Percentiles rank a stretch among this genome's conserved stretches.
Evolutionary conservation across 2,797 vertebrate species (phyloP).

Genomic region (Cossypha polioptera): DNA sequence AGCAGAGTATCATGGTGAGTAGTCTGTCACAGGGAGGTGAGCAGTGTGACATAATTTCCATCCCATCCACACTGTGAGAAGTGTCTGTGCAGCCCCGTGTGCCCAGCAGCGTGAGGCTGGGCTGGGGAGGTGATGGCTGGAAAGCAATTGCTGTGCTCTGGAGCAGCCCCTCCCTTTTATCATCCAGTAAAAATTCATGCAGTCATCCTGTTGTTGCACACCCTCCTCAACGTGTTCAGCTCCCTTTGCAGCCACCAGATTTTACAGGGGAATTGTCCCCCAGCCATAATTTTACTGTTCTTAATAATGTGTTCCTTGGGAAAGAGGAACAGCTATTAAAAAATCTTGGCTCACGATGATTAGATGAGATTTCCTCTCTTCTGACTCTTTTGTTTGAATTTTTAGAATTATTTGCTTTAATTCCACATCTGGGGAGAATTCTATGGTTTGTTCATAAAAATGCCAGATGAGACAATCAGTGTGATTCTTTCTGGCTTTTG

Average conservation of each 20-base stretch:
- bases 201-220: background rate
- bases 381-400: background rate
- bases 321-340: background rate
- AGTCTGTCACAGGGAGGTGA: background rate
- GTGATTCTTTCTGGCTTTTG: background rate
- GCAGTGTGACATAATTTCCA: background rate
- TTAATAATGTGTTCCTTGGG: accelerated
- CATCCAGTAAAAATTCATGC: background rate
- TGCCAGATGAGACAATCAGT: background rate
- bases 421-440: background rate
- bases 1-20: background rate
- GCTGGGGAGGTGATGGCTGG: background rate
- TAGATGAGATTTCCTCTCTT: background rate
- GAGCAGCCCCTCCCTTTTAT: background rate
- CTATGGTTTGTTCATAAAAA: background rate
- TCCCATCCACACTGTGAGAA: background rate
- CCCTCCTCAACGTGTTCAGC: background rate
- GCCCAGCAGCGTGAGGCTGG: background rate
- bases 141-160: background rate
- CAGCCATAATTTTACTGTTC: background rate
- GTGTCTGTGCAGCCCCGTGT: background rate
- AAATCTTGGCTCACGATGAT: background rate
- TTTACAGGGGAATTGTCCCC: background rate
- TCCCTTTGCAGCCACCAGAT: background rate
- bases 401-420: background rate